Conservation (phyloP, 2,797 vertebrate genomes). For the Botia kubotai region DNA sequence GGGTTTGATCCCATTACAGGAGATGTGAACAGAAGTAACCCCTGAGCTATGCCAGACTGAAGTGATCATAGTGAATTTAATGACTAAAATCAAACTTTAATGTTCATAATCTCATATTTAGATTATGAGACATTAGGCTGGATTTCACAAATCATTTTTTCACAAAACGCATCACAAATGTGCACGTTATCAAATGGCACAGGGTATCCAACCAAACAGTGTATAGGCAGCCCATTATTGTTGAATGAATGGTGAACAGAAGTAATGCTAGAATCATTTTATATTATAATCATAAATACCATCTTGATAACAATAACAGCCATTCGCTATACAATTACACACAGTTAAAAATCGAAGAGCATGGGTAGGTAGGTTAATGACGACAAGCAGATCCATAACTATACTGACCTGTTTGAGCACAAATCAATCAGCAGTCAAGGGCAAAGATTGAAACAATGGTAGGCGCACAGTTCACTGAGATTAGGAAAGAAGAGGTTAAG, state of each 20-base stretch:
- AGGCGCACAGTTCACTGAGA: constrained; percentile 52
- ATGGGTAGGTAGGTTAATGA: constrained; percentile 61
- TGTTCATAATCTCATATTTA: too few species aligned
- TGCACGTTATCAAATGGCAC: too few species aligned
- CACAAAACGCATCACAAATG: too few species aligned
- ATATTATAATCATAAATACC: constrained; percentile 3
- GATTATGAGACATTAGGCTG: too few species aligned
- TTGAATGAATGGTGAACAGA: neutral
- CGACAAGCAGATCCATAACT: constrained; percentile 65
- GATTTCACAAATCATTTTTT: too few species aligned
- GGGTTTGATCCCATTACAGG: too few species aligned
- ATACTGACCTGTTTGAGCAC: constrained; percentile 74
- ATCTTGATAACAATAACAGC: constrained; percentile 48
- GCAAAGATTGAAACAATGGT: constrained; percentile 48
- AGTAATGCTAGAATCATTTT: constrained; percentile 5
- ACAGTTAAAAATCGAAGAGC: constrained; percentile 55
- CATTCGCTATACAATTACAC: constrained; percentile 78
- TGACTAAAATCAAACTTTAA: too few species aligned
- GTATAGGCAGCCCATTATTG: too few species aligned
- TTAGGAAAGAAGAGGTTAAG: constrained; percentile 55
- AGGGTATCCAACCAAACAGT: too few species aligned
- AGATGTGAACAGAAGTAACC: too few species aligned
- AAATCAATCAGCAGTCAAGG: constrained; percentile 82
- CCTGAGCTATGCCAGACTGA: too few species aligned
- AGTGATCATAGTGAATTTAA: too few species aligned